Percentiles rank a stretch among this genome's conserved stretches.
These are phyloP conservation scores for Epinephelus lanceolatus DNA, from an alignment of 2,113 vertebrate genomes.

Conservation along the genomic window DNA sequence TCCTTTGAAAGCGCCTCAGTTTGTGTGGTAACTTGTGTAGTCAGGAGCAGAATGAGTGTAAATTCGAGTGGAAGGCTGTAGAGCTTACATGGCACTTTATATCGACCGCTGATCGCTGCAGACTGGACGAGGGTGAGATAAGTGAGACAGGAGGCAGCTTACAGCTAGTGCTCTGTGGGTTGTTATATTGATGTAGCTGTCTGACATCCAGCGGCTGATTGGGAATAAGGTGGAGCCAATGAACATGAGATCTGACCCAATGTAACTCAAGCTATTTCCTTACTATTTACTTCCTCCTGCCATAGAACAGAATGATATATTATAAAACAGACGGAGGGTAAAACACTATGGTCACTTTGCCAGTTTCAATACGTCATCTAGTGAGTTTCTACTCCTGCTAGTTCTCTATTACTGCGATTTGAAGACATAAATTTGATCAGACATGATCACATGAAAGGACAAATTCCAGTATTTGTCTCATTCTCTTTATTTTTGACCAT, in stretches of 20 bases:
- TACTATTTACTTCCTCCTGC: slow-evolving; percentile 11
- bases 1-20: neutral
- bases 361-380: neutral
- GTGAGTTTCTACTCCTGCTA: neutral
- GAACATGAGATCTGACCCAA: slow-evolving; percentile 7
- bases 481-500: neutral
- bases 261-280: slow-evolving; percentile 6
- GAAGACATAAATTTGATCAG: neutral
- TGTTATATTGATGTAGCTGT: slow-evolving; percentile 44
- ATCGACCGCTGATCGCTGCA: slow-evolving; percentile 45
- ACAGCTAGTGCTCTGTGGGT: slow-evolving; percentile 5
- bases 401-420: too few relatives aligned
- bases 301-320: neutral
- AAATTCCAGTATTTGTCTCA: too few relatives aligned
- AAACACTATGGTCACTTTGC: neutral
- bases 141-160: slow-evolving; percentile 32
- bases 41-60: neutral
- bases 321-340: neutral
- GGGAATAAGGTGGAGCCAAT: slow-evolving; percentile 10
- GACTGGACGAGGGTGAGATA: slow-evolving; percentile 30
- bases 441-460: neutral
- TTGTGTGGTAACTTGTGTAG: neutral
- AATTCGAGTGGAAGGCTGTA: slow-evolving; percentile 34
- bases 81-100: slow-evolving; percentile 38
- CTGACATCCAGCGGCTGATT: slow-evolving; percentile 31